Conservation (phyloP, 2,113 vertebrate genomes). For the Psittacula cyanocephala region DNA sequence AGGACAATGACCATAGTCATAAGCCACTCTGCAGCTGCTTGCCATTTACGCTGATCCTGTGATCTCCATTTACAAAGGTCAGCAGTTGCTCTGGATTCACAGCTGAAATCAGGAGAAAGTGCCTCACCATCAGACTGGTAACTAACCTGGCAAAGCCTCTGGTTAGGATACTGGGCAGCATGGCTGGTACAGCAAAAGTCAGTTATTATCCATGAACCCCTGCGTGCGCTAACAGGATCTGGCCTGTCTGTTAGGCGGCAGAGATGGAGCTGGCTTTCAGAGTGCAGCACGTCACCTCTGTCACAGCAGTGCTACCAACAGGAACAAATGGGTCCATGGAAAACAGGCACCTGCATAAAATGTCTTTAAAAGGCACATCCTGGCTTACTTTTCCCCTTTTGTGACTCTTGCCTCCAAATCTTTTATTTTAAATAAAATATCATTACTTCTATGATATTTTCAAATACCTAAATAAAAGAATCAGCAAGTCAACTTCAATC, state of each 20-base stretch:
- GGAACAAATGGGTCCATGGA: accelerated
- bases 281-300: background rate
- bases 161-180: background rate
- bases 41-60: constrained; percentile 44
- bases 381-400: background rate
- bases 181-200: background rate
- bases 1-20: constrained; percentile 68
- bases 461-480: background rate
- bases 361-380: accelerated
- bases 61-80: constrained; percentile 44
- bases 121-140: background rate
- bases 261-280: background rate
- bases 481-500: background rate
- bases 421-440: background rate
- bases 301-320: accelerated
- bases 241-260: background rate
- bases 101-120: background rate
- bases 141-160: background rate
- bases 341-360: background rate
- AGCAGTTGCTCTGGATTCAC: constrained; percentile 43
- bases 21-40: constrained; percentile 47
- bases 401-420: background rate
- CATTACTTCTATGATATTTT: background rate
- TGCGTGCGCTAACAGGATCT: accelerated
- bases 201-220: background rate